Percentiles rank a stretch among this genome's conserved stretches.
phyloP scores from a whole-genome alignment of 2,888 invertebrate species.

The Harpalus rubripes region DNA sequence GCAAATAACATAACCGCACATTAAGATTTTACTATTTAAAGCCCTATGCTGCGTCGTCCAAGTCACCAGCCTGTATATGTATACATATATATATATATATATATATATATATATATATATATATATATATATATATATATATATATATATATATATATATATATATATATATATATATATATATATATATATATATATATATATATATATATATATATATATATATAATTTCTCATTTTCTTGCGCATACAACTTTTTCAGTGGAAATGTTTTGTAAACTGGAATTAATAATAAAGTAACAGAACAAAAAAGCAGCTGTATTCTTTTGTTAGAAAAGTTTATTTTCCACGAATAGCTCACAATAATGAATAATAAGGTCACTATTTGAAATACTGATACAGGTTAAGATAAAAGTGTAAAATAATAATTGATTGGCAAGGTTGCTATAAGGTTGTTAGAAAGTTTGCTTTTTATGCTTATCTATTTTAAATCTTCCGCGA shows the following conservation, averaged over 20 bases:
- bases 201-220: no score
- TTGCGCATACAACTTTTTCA: neutral
- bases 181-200: no score
- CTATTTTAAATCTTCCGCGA: slow-evolving; percentile 24
- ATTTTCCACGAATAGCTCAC: neutral
- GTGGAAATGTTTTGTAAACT: neutral
- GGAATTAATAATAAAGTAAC: neutral
- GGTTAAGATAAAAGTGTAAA: slow-evolving; percentile 13
- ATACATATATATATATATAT: no score
- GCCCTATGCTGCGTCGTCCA: no score
- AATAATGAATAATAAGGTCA: neutral
- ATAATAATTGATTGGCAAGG: slow-evolving; percentile 18
- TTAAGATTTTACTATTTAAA: no score
- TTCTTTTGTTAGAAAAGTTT: neutral
- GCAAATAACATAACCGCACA: no score
- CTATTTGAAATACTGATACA: neutral
- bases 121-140: no score
- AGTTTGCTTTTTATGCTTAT: slow-evolving; percentile 5
- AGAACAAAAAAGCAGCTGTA: neutral
- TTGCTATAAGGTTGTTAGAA: slow-evolving; percentile 11
- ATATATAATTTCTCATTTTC: neutral
- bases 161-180: no score
- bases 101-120: no score
- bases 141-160: no score
- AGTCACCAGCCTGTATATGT: no score